Base-by-base conservation (phyloP, 2,888 invertebrate species). In the Ctenicera cuprea region DNA sequence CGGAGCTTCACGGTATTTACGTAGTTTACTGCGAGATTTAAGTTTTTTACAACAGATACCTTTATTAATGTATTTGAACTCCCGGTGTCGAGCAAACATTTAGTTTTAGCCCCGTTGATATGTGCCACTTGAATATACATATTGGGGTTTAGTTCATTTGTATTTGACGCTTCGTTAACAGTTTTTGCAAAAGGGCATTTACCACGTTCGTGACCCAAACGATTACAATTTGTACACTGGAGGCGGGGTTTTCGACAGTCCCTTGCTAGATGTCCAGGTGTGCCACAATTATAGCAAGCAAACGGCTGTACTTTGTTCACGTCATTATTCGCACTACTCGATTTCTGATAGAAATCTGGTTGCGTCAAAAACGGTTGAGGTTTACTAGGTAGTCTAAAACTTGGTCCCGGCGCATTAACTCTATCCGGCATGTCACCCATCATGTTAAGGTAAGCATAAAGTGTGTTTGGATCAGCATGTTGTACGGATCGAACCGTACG, bases 371-470 rank as follows among this genome's bases (percentile, higher is more conserved):
- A 26, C 5, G 2, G 26, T 26, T 5, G 26, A 26, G 26, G 59
- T 3, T 26, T 9, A 16, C n/a, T 33, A 7, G 16, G n/a, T n/a
- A n/a, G 18, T 16, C 4, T 48, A 3, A 11, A 41, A n/a, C 41
- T 41, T 11, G 41, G 41, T 41, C 41, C 41, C 41, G 41, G 41
- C 2, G 48, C 20, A n/a, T 48, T 5, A 16, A 2, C n/a, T 18
- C 16, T 45, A 8, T 8, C 3, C 5, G 71, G 52, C 26, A 71
- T 26, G 30, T 41, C 20, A 18, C 76, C 76, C 37, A 74, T 26
- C 16, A 67, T 65, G 45, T 64, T 68, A n/a, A 76, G 16, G 37
- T 67, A 67, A 1, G 71, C 63, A 61, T 63, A 76, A 11, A 74
- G 20, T 5, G 37, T 41, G 57, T 76, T 41, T 11, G 69, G 37